Conservation (phyloP, 1,140 invertebrate genomes). For the Manduca sexta region DNA sequence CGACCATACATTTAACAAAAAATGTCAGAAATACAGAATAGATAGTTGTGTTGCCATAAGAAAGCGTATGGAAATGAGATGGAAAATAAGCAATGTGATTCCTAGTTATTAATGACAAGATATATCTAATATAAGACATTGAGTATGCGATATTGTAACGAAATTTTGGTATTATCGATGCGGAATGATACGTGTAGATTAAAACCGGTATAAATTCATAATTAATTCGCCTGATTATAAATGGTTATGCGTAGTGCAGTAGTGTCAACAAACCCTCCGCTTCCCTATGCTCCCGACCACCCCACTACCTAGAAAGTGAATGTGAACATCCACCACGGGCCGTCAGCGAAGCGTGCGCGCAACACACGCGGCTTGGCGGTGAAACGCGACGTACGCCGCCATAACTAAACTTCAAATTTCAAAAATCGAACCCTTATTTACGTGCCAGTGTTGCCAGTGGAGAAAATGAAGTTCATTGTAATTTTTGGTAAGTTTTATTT, state of each 20-base stretch:
- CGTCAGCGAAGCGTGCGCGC: constrained; percentile 17
- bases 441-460: constrained; percentile 33
- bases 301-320: constrained; percentile 60
- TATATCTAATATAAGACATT: too few species aligned
- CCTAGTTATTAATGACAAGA: too few species aligned
- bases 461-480: constrained; percentile 42
- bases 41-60: too few species aligned
- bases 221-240: constrained; percentile 24
- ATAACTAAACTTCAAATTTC: constrained; percentile 19
- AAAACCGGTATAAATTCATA: constrained; percentile 10
- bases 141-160: neutral
- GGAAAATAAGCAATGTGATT: too few species aligned
- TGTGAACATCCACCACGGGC: constrained; percentile 20
- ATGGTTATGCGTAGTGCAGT: constrained; percentile 12
- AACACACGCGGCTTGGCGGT: constrained; percentile 45
- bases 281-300: constrained; percentile 35
- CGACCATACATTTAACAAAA: too few species aligned
- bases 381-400: constrained; percentile 46
- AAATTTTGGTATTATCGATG: neutral
- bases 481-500: constrained; percentile 39
- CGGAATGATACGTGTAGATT: neutral
- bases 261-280: constrained; percentile 51
- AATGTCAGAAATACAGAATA: too few species aligned
- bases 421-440: constrained; percentile 16
- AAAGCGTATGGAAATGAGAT: too few species aligned